phyloP scores from a whole-genome alignment of 1,140 invertebrate genomes.

The Brachionus angularis region DNA sequence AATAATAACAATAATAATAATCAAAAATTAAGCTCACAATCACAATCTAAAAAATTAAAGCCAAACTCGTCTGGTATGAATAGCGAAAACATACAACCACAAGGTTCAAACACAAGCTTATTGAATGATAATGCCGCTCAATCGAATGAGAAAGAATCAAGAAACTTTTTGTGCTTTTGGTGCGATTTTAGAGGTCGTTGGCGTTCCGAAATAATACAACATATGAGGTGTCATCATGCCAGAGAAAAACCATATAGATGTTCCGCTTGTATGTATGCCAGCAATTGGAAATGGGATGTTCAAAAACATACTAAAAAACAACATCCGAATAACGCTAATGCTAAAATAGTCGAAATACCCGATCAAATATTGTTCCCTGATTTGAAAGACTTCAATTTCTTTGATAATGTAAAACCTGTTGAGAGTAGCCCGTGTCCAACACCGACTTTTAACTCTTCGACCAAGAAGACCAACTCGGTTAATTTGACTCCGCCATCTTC shows the following conservation, averaged over 20 bases:
- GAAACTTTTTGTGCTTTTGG: conserved; percentile 48
- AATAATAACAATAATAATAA: no score
- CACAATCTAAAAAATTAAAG: background rate
- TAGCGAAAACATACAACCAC: background rate
- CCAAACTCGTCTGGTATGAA: background rate
- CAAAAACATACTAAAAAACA: conserved; percentile 36
- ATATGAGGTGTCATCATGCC: conserved; percentile 58
- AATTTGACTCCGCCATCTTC: conserved; percentile 23
- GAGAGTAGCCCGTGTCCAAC: background rate
- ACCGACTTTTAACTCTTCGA: background rate
- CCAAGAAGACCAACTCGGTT: background rate
- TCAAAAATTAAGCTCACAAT: no score
- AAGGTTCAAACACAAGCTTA: no score
- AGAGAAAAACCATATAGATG: conserved; percentile 57
- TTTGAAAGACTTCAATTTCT: conserved; percentile 42
- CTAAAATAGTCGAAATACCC: conserved; percentile 43
- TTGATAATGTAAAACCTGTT: conserved; percentile 13
- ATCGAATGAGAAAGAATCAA: conserved; percentile 32
- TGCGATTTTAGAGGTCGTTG: conserved; percentile 57
- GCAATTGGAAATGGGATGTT: conserved; percentile 60
- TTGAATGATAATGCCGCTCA: background rate
- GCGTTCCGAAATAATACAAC: conserved; percentile 58
- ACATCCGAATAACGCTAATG: conserved; percentile 38
- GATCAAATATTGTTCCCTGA: conserved; percentile 40
- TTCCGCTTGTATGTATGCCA: conserved; percentile 54